A percentile compares a stretch with the other conserved stretches of the same genome.
These are phyloP conservation scores for Chrosomus eos DNA, from an alignment of 2,797 vertebrate genomes.

Conservation along the genomic window DNA sequence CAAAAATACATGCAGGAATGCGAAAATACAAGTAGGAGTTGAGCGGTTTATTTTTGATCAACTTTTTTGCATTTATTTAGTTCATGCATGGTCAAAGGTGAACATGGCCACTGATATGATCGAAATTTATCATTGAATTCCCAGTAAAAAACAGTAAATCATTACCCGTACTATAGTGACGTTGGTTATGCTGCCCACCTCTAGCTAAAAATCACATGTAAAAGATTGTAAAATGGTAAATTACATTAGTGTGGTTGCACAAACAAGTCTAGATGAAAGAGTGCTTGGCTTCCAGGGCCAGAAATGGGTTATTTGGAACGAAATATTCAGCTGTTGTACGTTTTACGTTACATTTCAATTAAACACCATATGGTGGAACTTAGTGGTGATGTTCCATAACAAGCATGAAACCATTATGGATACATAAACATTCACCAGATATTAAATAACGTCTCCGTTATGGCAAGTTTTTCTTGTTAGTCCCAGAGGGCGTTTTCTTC, in stretches of 20 bases:
- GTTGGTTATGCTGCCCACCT: neutral
- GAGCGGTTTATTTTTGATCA: neutral
- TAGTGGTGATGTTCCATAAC: constrained; percentile 24
- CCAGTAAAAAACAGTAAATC: neutral
- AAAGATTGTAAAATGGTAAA: constrained; percentile 8
- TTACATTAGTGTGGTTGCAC: constrained; percentile 10
- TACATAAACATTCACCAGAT: constrained; percentile 35
- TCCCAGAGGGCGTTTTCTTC: constrained; percentile 17
- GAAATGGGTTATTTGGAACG: neutral
- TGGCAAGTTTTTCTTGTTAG: constrained; percentile 31
- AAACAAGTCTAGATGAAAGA: constrained; percentile 18
- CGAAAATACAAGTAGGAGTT: neutral
- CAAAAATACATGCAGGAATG: neutral
- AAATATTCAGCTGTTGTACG: neutral
- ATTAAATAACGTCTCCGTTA: constrained; percentile 24
- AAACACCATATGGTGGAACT: constrained; percentile 39
- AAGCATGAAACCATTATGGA: constrained; percentile 24
- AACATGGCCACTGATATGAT: neutral
- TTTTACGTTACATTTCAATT: constrained; percentile 28
- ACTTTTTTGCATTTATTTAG: neutral
- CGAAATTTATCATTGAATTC: neutral
- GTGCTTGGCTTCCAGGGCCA: constrained; percentile 11
- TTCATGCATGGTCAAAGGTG: neutral
- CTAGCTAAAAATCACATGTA: constrained; percentile 13
- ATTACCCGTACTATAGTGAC: neutral